Evolutionary conservation across 2,113 vertebrate species (phyloP), one percentile per base, ranked within the genome.

Genomic region (Chloropsis hardwickii): DNA sequence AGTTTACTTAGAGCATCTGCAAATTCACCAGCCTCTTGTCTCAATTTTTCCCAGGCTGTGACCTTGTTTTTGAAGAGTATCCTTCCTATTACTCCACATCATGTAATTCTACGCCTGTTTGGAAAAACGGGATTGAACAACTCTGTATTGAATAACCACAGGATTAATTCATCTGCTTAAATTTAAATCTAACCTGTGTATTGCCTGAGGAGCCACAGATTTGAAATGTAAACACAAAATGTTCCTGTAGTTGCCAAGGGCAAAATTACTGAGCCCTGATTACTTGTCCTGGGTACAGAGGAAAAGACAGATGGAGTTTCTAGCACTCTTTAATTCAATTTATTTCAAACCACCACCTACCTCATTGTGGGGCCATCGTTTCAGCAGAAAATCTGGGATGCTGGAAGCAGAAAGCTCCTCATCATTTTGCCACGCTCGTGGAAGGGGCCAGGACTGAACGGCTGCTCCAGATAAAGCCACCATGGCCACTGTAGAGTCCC

Each of bases 361-460:
- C 21, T 50, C 25, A 50, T 9, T 50, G 60, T 3, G 4, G 12
- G 8, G 35, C 50, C 24, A 3, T 57, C 42, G 35, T 35, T 50
- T 66, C 31, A 58, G 51, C 10, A 15, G 70, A 60, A 50, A 66
- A 66, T 57, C 20, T 3, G 3, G 35, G 12, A 12, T 48, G 10
- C 24, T 74, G 35, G 35, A 57, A 76, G 60, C 31, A 58, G 44
- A 50, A 86, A 66, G 35, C 13, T 66, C 15, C 29, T 48, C 15
- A 42, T 50, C 16, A 29, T 85, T 85, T 42, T 25, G 6, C 19
- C 1, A 1, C 35, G n/a, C n/a, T 56, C 0, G 0, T 56, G 50
- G 42, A 74, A 65, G 20, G 10, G 24, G 6, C 6, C 12, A 8
- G 29, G 20, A 40, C n/a, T 23, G 40, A 0, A 0, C n/a, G 58